phyloP scores from a whole-genome alignment of 2,113 vertebrate genomes.

The Hystrix brachyura region DNA sequence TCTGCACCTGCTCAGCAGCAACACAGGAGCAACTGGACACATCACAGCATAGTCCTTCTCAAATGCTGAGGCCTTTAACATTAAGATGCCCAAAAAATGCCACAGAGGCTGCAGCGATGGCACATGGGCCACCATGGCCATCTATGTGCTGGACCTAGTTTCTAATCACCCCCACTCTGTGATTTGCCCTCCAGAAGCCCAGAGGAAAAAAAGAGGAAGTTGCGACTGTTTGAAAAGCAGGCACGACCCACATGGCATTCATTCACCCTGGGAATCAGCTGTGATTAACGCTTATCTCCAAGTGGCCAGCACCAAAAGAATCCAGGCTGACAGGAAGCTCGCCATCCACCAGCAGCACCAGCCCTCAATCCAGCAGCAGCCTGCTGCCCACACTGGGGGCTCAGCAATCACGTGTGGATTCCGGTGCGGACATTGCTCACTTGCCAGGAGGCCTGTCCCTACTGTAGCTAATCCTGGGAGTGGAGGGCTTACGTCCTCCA shows the following conservation, averaged over 20 bases:
- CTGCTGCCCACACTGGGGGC: background rate
- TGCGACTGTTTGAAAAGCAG: background rate
- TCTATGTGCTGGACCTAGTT: background rate
- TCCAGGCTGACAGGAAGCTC: background rate
- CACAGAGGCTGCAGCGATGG: background rate
- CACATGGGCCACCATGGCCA: background rate
- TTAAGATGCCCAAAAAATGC: background rate
- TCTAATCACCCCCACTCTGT: background rate
- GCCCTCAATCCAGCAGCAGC: too few species aligned
- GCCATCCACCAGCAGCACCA: background rate
- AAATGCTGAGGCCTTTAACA: background rate
- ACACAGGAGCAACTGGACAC: background rate
- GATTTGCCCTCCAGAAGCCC: background rate
- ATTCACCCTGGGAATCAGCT: background rate
- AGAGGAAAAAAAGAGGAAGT: background rate
- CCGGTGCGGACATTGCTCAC: background rate
- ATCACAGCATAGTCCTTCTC: background rate
- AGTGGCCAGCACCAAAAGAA: background rate
- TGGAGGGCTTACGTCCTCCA: background rate
- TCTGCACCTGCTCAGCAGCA: background rate
- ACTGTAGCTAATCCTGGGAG: background rate
- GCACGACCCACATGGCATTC: background rate
- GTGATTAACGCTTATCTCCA: background rate
- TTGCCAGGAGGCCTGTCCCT: background rate
- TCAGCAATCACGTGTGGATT: background rate